A percentile compares a stretch with the other conserved stretches of the same genome.
Conservation (phyloP, 1,140 invertebrate species). For the Mactra quadrangularis region DNA sequence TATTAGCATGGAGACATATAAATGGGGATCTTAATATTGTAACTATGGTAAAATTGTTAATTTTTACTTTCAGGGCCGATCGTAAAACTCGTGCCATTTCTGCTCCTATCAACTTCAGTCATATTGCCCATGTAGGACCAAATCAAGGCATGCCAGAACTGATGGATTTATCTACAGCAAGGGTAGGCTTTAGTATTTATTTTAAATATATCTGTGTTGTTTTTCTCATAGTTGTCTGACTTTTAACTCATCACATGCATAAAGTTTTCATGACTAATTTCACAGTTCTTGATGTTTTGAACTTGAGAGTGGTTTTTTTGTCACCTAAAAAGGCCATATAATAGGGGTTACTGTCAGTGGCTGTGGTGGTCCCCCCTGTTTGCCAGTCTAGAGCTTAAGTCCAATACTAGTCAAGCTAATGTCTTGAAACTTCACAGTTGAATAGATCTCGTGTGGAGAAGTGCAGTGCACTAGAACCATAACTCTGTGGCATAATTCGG, state of each 20-base stretch:
- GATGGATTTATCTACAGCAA: conserved; percentile 93
- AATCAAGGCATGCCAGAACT: conserved; percentile 92
- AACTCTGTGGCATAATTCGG: no score
- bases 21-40: no score
- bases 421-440: no score
- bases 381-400: no score
- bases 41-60: no score
- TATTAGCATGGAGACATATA: no score
- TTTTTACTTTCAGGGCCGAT: conserved; percentile 88
- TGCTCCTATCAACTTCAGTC: conserved; percentile 99
- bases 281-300: neutral
- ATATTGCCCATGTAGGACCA: conserved; percentile 99
- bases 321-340: no score
- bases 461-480: no score
- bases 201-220: neutral
- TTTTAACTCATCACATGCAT: neutral
- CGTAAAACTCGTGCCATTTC: conserved; percentile 97
- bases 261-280: neutral
- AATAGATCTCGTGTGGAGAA: no score
- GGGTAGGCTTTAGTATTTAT: conserved; percentile 9
- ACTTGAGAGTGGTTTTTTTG: neutral
- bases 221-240: neutral
- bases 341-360: no score
- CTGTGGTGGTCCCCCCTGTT: no score
- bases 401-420: no score